Conservation (phyloP, 2,797 vertebrate genomes). For the Thaleichthys pacificus region DNA sequence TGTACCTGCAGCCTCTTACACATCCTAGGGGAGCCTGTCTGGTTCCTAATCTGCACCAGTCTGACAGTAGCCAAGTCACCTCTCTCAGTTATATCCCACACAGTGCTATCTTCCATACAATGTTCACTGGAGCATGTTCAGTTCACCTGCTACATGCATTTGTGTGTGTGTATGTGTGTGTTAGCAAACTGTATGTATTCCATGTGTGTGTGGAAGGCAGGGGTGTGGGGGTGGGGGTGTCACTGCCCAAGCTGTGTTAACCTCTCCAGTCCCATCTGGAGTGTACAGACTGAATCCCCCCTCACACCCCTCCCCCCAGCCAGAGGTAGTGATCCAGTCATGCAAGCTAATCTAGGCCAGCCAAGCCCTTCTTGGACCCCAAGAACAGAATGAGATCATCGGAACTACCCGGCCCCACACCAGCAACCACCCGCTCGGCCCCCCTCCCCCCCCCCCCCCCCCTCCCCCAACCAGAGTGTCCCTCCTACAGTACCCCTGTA, state of each 20-base stretch:
- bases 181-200: not conserved
- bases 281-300: constrained; percentile 4
- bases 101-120: too few species aligned
- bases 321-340: constrained; percentile 37
- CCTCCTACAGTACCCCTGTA: too few species aligned
- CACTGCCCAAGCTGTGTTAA: too few species aligned
- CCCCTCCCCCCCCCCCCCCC: constrained; percentile 21
- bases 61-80: too few species aligned
- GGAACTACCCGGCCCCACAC: constrained; percentile 12
- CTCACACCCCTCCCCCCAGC: constrained; percentile 23
- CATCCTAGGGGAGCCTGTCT: not conserved
- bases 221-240: not conserved
- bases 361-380: constrained; percentile 52
- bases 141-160: not conserved
- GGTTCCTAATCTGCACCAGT: too few species aligned
- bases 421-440: constrained; percentile 30
- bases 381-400: constrained; percentile 56
- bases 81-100: too few species aligned
- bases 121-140: too few species aligned
- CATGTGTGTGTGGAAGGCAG: not conserved
- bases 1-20: constrained; percentile 48
- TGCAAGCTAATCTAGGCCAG: constrained; percentile 64
- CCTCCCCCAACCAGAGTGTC: not conserved
- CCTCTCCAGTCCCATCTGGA: not conserved
- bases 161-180: constrained; percentile 1